Evolutionary conservation across 2,797 vertebrate genomes (phyloP).

Genomic region (Poeciliopsis turneri): DNA sequence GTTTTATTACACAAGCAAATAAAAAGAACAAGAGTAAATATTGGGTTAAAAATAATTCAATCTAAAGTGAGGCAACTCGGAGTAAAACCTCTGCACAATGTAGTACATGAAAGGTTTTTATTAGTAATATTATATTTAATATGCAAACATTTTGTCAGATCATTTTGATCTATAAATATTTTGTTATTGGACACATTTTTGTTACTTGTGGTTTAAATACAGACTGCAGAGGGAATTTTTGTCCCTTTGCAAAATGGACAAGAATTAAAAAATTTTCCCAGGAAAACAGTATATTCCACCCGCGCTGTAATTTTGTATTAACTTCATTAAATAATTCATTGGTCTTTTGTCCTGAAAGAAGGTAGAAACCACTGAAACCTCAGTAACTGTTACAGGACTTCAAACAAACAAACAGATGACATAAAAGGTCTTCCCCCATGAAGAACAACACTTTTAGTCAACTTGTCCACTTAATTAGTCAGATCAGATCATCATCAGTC

Average conservation of each 20-base stretch:
- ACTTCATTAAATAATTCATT: neutral
- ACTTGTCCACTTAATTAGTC: constrained; percentile 7
- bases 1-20: neutral
- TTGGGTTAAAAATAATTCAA: neutral
- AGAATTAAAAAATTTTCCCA: neutral
- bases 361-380: neutral
- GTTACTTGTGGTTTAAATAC: neutral
- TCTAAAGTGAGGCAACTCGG: neutral
- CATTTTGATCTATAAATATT: neutral
- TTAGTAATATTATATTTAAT: neutral
- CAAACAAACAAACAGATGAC: neutral
- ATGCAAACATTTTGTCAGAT: neutral
- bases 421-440: neutral
- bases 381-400: neutral
- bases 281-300: neutral
- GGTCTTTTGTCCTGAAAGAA: neutral
- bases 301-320: neutral
- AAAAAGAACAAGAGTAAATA: neutral
- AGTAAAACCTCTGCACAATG: neutral
- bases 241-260: neutral
- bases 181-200: neutral
- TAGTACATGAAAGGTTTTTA: neutral
- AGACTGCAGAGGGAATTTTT: neutral
- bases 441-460: neutral
- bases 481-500: neutral